Conservation (phyloP, 2,888 invertebrate genomes). For the Leptodirus hochenwartii region DNA sequence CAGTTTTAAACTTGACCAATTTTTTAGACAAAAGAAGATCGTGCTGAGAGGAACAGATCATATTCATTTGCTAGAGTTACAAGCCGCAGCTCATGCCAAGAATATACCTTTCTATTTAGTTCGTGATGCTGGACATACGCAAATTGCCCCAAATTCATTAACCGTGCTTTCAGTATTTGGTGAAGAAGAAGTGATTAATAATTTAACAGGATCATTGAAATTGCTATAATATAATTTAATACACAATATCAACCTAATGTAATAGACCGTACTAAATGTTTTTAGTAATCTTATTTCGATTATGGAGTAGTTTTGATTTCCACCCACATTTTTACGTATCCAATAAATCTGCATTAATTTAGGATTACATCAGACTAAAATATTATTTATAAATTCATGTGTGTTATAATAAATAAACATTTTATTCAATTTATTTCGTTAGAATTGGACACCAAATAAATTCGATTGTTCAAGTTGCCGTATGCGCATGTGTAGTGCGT, state of each 20-base stretch:
- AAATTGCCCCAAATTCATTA: conserved; percentile 27
- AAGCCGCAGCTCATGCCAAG: conserved; percentile 20
- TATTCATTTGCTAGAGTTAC: conserved; percentile 24
- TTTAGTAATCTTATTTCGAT: too few relatives aligned
- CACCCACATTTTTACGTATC: too few relatives aligned
- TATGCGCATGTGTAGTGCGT: too few relatives aligned
- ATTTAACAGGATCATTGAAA: conserved; percentile 22
- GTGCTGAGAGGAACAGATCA: conserved; percentile 25
- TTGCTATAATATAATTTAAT: conserved; percentile 14
- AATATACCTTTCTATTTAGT: conserved; percentile 21
- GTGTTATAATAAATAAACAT: too few relatives aligned
- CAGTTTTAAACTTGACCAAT: conserved; percentile 6
- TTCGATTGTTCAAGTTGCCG: too few relatives aligned
- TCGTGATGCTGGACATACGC: conserved; percentile 26
- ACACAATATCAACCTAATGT: too few relatives aligned
- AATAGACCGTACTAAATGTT: conserved; percentile 5
- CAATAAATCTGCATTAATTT: too few relatives aligned
- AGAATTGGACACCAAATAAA: too few relatives aligned
- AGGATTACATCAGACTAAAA: too few relatives aligned
- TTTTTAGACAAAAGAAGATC: conserved; percentile 27
- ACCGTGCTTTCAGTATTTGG: conserved; percentile 33
- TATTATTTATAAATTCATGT: too few relatives aligned
- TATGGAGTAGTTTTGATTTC: too few relatives aligned
- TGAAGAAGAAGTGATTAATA: conserved; percentile 26
- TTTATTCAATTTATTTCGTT: too few relatives aligned